phyloP scores from a whole-genome alignment of 2,888 invertebrate genomes.

The Alcis repandata region DNA sequence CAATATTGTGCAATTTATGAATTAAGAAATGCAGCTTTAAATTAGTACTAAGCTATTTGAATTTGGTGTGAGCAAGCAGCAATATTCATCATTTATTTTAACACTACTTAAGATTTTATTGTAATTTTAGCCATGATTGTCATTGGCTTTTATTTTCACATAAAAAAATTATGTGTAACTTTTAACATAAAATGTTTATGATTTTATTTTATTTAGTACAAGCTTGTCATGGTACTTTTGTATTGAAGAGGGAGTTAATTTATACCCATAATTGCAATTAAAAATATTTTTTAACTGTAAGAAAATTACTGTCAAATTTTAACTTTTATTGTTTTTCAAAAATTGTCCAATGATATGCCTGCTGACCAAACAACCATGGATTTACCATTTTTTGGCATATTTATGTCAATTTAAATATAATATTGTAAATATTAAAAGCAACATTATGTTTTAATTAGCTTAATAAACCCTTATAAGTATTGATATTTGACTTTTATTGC shows the following conservation, averaged over 20 bases:
- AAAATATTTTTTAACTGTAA: no score
- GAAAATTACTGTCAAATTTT: no score
- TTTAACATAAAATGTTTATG: neutral
- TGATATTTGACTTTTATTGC: constrained; percentile 6
- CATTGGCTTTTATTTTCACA: no score
- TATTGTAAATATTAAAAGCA: constrained; percentile 55
- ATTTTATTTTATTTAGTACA: neutral
- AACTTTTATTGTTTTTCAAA: neutral
- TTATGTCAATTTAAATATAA: constrained; percentile 47
- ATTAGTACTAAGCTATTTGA: constrained; percentile 63
- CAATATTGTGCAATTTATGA: constrained; percentile 69
- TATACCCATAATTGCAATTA: no score
- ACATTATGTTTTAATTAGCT: constrained; percentile 68
- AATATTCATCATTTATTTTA: neutral
- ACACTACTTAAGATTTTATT: no score
- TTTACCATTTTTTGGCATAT: constrained; percentile 33
- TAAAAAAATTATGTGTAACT: no score
- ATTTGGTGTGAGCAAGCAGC: constrained; percentile 14
- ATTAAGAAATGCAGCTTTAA: constrained; percentile 72
- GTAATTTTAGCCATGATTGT: neutral
- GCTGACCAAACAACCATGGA: constrained; percentile 44
- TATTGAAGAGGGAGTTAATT: no score
- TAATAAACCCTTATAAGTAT: constrained; percentile 60
- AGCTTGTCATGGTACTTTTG: no score
- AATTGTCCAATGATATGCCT: constrained; percentile 11